Evolutionary conservation across 1,140 invertebrate species (phyloP), one percentile per base, ranked within the genome.

Genomic region (Drosophila paulistorum): DNA sequence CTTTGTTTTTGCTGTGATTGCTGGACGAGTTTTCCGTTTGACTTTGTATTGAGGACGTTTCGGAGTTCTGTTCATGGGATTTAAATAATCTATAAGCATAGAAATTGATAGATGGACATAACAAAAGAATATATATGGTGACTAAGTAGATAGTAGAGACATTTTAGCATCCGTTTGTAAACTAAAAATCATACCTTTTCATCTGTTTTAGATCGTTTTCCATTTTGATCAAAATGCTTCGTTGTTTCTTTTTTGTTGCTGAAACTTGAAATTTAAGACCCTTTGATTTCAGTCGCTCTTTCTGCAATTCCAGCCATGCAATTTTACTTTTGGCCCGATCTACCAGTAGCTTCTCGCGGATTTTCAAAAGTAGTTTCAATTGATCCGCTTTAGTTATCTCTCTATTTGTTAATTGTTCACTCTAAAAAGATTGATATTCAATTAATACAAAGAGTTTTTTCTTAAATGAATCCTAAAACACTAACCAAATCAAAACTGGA

Each of bases 251-350:
- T 11, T 59, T 59, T 20, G 57, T 20, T 17, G 57, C 57, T 7
- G 57, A 59, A 35, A 39, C 35, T 59, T 59, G 30, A 1, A 35
- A 14, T 20, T 59, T 45, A 33, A 75, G 60, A 9, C 81, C 78
- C 1, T 76, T 72, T n/a, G 76, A 45, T 35, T 79, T 78, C 9
- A 65, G 78, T 7, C 76, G 73, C 30, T 77, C 74, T 42, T 84
- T 84, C 41, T 84, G 81, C 1, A 84, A 58, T 65, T 84, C 81
- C 41, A 84, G 63, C 81, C 74, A 79, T 2, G 81, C 81, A 61
- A 84, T 81, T 69, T 84, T 78, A 7, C 81, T 76, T 33, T 78
- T 77, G 9, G 78, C 73, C 14, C 81, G 71, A 76, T 84, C 74
- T 23, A 84, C 48, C 35, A 84, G 51, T n/a, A 73, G 55, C 48